Evolutionary conservation across 2,797 vertebrate species (phyloP), one percentile per base, ranked within the genome.

Genomic region (Semotilus atromaculatus): DNA sequence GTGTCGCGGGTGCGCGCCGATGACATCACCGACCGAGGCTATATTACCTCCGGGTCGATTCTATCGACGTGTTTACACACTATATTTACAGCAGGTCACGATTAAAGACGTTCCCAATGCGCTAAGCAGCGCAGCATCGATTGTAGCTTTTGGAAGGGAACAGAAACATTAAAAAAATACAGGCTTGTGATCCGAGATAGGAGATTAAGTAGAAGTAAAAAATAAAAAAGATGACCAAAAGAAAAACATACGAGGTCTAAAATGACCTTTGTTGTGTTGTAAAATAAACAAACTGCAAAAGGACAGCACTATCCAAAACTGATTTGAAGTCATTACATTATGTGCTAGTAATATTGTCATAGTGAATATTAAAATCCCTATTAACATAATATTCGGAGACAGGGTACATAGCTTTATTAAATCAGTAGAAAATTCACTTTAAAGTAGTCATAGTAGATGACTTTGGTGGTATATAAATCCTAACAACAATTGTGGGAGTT

Each of bases 301-400:
- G 16, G 36, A 26, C 23, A 18, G 23, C 19, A 78, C n/a, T 78
- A 11, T 60, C 53, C 53, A n/a, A 11, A 29, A 55, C 6, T 8
- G 11, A 77, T 60, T 31, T 36, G 21, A 77, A 77, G 3, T 77
- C 13, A 34, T 55, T 77, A 7, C 8, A 55, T 16, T 58, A 36
- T 29, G 58, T 26, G 58, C 38, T 64, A 5, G 34, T 29, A 29
- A 18, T 26, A 6, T 45, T 45, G 18, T 64, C 76, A 7, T 19
- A 60, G 16, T 78, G 55, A 23, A 64, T 45, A 9, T 79, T 64
- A 58, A 78, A 78, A 78, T 64, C 36, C n/a, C 53, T 53, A 77
- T 36, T 3, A 77, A 23, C 19, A 77, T 58, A 6, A 77, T 55
- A 9, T 77, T 77, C 1, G 34, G 29, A 21, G 74, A 75, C 8